Evolutionary conservation across 2,113 vertebrate species (phyloP).

Genomic region (Neogale vison): DNA sequence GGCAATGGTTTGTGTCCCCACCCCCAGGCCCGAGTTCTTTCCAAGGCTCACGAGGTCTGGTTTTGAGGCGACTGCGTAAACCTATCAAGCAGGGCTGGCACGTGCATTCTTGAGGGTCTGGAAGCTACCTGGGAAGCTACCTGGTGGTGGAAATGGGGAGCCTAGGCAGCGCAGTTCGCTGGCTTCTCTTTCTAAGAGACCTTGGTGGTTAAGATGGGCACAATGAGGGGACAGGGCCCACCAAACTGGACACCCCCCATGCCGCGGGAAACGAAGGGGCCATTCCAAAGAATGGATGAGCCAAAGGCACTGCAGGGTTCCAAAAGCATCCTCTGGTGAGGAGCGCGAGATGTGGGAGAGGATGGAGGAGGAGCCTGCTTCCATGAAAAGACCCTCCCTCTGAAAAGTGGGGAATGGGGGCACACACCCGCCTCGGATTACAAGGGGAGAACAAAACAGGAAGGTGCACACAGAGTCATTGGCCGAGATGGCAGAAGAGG

Average conservation of each 20-base stretch:
- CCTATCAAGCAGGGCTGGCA: neutral
- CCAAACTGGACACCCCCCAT: neutral
- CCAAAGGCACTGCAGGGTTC: neutral
- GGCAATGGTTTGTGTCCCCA: neutral
- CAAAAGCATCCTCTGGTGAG: neutral
- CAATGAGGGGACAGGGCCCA: neutral
- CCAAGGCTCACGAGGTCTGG: neutral
- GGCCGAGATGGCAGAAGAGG: neutral
- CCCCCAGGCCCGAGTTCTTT: neutral
- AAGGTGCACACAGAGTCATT: neutral
- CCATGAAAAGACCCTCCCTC: neutral
- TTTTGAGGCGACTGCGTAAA: neutral
- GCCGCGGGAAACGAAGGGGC: neutral
- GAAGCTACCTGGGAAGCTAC: neutral
- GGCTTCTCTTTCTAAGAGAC: neutral
- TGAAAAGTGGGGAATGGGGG: neutral
- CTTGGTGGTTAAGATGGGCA: neutral
- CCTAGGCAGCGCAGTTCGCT: neutral
- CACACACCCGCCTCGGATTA: accelerated
- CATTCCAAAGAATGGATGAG: neutral
- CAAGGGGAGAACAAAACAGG: neutral
- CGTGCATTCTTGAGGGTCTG: neutral
- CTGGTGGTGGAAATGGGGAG: neutral
- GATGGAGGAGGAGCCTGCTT: neutral
- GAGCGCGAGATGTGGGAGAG: neutral